phyloP scores from a whole-genome alignment of 2,797 vertebrate species.

The Myiothlypis coronata region DNA sequence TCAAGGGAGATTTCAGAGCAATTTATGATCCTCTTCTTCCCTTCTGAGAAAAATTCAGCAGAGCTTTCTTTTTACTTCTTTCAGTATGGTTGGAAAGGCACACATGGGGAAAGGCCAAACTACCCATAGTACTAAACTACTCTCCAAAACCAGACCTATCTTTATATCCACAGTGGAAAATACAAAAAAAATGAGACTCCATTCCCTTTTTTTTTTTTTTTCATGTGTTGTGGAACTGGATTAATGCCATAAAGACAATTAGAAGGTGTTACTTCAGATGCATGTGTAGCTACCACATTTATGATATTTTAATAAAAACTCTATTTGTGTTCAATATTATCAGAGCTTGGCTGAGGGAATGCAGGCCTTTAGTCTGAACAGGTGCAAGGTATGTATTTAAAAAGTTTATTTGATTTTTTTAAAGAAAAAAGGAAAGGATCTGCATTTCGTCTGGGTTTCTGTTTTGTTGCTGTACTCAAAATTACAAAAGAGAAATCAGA shows the following conservation, averaged over 20 bases:
- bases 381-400: background rate
- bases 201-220: background rate
- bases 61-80: background rate
- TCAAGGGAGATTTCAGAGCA: background rate
- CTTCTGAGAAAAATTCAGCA: background rate
- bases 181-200: background rate
- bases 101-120: background rate
- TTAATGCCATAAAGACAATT: background rate
- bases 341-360: background rate
- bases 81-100: background rate
- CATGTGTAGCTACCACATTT: background rate
- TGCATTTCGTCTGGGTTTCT: background rate
- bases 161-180: background rate
- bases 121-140: background rate
- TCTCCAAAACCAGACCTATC: background rate
- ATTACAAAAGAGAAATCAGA: background rate
- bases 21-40: background rate
- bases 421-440: background rate
- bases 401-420: background rate
- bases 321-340: background rate
- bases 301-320: background rate
- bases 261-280: background rate
- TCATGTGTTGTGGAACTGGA: background rate
- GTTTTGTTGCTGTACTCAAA: background rate
- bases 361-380: background rate